Evolutionary conservation across 2,797 vertebrate genomes (phyloP).

Genomic region (Ptychadena robeensis): DNA sequence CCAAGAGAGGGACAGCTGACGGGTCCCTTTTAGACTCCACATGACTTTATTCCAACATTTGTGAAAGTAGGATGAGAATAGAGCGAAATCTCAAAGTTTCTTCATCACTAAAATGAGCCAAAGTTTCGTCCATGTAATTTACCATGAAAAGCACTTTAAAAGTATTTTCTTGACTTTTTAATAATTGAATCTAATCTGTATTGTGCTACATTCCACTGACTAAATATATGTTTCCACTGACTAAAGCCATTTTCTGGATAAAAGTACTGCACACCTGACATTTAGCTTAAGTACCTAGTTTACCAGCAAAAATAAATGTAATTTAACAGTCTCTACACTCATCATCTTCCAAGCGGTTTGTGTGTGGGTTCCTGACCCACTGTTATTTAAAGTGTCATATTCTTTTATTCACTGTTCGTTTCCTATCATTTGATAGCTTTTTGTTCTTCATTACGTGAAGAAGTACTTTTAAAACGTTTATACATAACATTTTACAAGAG

Average conservation of each 20-base stretch:
- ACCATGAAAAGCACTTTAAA: not conserved
- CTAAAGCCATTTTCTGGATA: conserved; percentile 45
- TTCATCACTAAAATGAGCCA: not conserved
- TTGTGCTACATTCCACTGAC: not conserved
- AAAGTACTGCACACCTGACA: conserved; percentile 41
- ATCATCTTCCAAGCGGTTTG: conserved; percentile 31
- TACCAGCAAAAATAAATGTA: conserved; percentile 37
- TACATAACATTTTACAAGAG: conserved; percentile 43
- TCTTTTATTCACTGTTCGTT: conserved; percentile 44
- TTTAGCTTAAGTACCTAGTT: conserved; percentile 55
- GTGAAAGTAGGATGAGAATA: not conserved
- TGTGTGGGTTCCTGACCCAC: conserved; percentile 48
- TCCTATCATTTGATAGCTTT: conserved; percentile 17
- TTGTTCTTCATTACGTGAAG: conserved; percentile 5
- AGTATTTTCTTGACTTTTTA: not conserved
- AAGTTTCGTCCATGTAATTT: not conserved
- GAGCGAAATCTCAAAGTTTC: not conserved
- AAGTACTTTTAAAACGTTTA: conserved; percentile 11
- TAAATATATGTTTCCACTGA: conserved; percentile 45
- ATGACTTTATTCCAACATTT: not conserved
- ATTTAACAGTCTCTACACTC: conserved; percentile 23
- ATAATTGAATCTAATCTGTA: not conserved
- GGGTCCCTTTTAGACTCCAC: not conserved
- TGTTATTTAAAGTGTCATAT: conserved; percentile 48
- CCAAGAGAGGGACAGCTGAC: not conserved